phyloP scores from a whole-genome alignment of 2,888 invertebrate species.

The Zygogramma bicolorata region DNA sequence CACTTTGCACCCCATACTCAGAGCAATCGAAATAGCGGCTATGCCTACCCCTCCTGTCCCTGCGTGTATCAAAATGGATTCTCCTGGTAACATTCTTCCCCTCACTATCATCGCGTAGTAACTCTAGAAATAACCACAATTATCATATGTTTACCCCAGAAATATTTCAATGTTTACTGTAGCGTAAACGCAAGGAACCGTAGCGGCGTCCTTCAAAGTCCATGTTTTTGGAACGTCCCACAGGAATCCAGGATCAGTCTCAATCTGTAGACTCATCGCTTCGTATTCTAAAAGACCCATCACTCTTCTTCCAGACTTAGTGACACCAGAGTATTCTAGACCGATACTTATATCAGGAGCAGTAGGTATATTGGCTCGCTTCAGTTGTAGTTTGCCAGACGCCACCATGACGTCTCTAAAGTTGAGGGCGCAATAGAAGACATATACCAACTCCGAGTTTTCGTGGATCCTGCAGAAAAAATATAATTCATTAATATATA shows the following conservation, averaged over 20 bases:
- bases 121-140: constrained; percentile 37
- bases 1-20: constrained; percentile 85
- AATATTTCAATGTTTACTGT: constrained; percentile 65
- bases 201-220: constrained; percentile 75
- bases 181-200: constrained; percentile 75
- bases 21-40: constrained; percentile 91
- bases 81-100: constrained; percentile 44
- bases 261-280: constrained; percentile 64
- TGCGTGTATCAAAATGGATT: constrained; percentile 60
- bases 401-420: constrained; percentile 97
- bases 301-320: constrained; percentile 60
- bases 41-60: constrained; percentile 88
- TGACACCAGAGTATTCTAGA: constrained; percentile 79
- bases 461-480: constrained; percentile 25
- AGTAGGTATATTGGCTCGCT: constrained; percentile 88
- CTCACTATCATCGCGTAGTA: constrained; percentile 49
- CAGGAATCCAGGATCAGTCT: constrained; percentile 66
- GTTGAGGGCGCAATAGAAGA: constrained; percentile 92
- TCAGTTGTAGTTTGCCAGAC: constrained; percentile 91
- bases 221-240: constrained; percentile 71
- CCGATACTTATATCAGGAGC: constrained; percentile 90
- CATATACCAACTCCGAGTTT: constrained; percentile 33
- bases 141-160: neutral
- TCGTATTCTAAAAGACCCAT: constrained; percentile 66
- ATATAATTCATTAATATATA: neutral